Evolutionary conservation across 2,888 invertebrate genomes (phyloP), one percentile per base, ranked within the genome.

Genomic region (Teleiodes luculella): DNA sequence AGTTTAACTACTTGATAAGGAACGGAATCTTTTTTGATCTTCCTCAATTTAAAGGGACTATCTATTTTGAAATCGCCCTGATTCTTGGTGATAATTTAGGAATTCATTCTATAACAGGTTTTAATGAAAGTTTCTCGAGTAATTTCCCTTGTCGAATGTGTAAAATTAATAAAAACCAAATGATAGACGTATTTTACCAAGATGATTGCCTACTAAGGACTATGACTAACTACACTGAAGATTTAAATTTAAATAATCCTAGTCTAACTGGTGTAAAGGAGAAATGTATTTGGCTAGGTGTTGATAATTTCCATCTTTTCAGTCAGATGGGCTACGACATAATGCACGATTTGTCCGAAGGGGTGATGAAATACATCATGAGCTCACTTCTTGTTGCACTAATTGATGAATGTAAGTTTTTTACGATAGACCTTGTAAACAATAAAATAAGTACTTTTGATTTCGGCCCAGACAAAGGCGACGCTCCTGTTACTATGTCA

Each of bases 261-360:
- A 39, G 46, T 48, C 36, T 46, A 14, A 63, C 64, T 7, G 63
- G 65, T 1, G 52, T 65, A 1, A 61, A 62, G 52, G 52, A 57
- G 16, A 49, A 57, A 55, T 66, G 63, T 46, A 55, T 64, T n/a
- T 66, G 59, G 55, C 54, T 61, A 28, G 18, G 47, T 1, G 46
- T 65, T 10, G 24, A 55, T 5, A 52, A 54, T 49, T 67, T 65
- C 53, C 55, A 65, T 57, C 59, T 57, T 28, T 57, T 63, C 20
- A 51, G 62, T 18, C 62, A 64, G 49, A 47, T 56, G n/a, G 60
- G 60, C n/a, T 60, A 60, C 5, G 67, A 69, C 37, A 50, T 69
- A 8, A 63, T 66, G 61, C 68, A 66, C 45, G 64, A 67, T 28
- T 35, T 66, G 31, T 52, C 63, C 16, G 64, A 67, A 52, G 64